Evolutionary conservation across 2,888 invertebrate genomes (phyloP), one percentile per base, ranked within the genome.

Genomic region (Melanophora roralis): DNA sequence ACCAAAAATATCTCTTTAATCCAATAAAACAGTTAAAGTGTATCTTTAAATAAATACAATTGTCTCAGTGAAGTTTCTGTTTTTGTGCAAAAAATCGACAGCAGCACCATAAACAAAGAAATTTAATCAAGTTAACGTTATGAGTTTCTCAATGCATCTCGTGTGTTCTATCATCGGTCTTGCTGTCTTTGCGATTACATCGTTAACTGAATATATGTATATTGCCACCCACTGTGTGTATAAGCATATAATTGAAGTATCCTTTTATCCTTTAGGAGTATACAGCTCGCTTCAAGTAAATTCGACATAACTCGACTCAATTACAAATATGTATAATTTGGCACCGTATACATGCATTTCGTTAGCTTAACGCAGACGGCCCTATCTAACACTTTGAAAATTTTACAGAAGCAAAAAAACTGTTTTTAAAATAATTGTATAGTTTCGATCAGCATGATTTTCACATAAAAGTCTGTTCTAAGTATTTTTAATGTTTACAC

Each of bases 271-370:
- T n/a, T n/a, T n/a, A 27, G 14, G 27, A 27, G 6, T 27, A 27
- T 51, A 34, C 43, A 34, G 60, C 12, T 45, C 16, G 59, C 4
- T 27, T 16, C 32, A 55, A 57, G 14, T 34, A 45, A 16, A 36
- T 7, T 16, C 40, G 40, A 57, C 23, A 47, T 27, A 23, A 38
- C 36, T 57, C 34, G 59, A 67, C 59, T 67, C 67, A 27, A 67
- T 74, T 67, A 51, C 67, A 67, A 59, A 67, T 67, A 51, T n/a
- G n/a, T n/a, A n/a, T 43, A 67, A 64, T 72, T 74, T 78, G n/a
- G n/a, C n/a, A n/a, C n/a, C n/a, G n/a, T n/a, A n/a, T n/a, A n/a
- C n/a, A 27, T 27, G 27, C 6, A 27, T 27, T 27, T 27, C 27
- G n/a, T n/a, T n/a, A n/a, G n/a, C n/a, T n/a, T n/a, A n/a, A n/a